Percentiles rank a stretch among this genome's conserved stretches.
phyloP scores from a whole-genome alignment of 1,140 invertebrate genomes.

The Solenopsis fugax region DNA sequence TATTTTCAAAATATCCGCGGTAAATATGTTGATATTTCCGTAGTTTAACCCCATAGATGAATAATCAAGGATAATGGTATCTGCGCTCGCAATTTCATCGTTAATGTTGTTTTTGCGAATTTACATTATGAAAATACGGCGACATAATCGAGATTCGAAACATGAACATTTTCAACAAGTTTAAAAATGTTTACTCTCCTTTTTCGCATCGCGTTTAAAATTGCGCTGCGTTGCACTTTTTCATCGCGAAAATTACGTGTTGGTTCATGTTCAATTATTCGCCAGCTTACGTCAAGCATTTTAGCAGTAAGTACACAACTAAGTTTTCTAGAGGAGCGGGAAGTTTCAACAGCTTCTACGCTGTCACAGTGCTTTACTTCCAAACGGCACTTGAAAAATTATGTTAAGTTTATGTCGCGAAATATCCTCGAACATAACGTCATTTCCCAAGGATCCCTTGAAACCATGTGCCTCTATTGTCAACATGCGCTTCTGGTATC shows the following conservation, averaged over 20 bases:
- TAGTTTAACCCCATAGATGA: conserved; percentile 44
- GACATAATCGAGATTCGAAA: conserved; percentile 44
- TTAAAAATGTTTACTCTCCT: conserved; percentile 32
- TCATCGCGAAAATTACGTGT: conserved; percentile 59
- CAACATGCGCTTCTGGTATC: neutral
- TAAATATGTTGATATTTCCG: conserved; percentile 53
- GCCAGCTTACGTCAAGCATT: conserved; percentile 36
- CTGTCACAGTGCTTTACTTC: conserved; percentile 50
- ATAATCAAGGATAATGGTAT: conserved; percentile 58
- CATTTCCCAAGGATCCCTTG: conserved; percentile 24
- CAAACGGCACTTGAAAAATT: conserved; percentile 60
- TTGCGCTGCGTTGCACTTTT: conserved; percentile 35
- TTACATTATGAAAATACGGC: conserved; percentile 25
- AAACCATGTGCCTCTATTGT: neutral
- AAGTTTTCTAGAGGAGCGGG: conserved; percentile 36
- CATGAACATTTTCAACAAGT: conserved; percentile 40
- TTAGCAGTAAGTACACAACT: conserved; percentile 52
- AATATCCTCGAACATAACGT: conserved; percentile 40
- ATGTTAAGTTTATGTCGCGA: conserved; percentile 50
- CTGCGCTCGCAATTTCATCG: conserved; percentile 8
- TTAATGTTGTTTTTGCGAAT: conserved; percentile 23
- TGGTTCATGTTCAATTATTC: conserved; percentile 60
- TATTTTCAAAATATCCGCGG: conserved; percentile 49
- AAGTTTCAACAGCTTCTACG: conserved; percentile 57
- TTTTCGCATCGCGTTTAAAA: conserved; percentile 18